Percentiles rank a stretch among this genome's conserved stretches.
Evolutionary conservation across 1,140 invertebrate species (phyloP).

Genomic region (Tyrophagus putrescentiae): DNA sequence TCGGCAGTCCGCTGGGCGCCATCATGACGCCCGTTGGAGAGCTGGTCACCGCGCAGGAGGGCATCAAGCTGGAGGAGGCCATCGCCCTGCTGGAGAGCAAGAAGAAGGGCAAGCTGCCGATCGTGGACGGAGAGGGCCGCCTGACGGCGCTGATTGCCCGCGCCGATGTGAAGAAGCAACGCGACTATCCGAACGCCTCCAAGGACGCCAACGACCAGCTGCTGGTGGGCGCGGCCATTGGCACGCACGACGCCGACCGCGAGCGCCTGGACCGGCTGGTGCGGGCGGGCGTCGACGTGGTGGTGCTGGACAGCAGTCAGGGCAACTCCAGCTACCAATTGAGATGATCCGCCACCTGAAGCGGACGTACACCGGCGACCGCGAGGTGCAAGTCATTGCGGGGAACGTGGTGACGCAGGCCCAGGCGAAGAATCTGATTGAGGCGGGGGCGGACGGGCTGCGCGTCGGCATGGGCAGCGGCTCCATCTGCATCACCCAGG

Average conservation of each 20-base stretch:
- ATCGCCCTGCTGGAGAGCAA: constrained; percentile 86
- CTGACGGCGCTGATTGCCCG: constrained; percentile 85
- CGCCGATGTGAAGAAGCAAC: constrained; percentile 91
- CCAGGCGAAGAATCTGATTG: constrained; percentile 93
- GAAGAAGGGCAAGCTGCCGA: constrained; percentile 88
- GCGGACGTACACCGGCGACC: constrained; percentile 51
- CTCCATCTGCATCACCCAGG: constrained; percentile 97
- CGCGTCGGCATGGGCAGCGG: constrained; percentile 95
- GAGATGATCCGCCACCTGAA: constrained; percentile 88
- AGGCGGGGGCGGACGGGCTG: constrained; percentile 84
- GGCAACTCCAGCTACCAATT: constrained; percentile 90
- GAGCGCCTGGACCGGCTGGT: constrained; percentile 58
- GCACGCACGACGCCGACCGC: constrained; percentile 68
- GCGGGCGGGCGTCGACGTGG: constrained; percentile 79
- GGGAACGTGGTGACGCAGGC: constrained; percentile 89
- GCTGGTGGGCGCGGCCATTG: constrained; percentile 85
- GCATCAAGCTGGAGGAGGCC: constrained; percentile 75
- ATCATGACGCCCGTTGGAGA: constrained; percentile 75
- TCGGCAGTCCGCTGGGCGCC: constrained; percentile 42
- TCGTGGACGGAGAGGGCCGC: constrained; percentile 70
- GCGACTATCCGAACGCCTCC: constrained; percentile 83
- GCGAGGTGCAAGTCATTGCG: constrained; percentile 77
- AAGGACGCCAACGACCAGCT: constrained; percentile 95
- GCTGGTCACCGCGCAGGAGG: constrained; percentile 69
- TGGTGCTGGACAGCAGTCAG: constrained; percentile 91